phyloP scores from a whole-genome alignment of 2,888 invertebrate genomes.

The Anarsia innoxiella region DNA sequence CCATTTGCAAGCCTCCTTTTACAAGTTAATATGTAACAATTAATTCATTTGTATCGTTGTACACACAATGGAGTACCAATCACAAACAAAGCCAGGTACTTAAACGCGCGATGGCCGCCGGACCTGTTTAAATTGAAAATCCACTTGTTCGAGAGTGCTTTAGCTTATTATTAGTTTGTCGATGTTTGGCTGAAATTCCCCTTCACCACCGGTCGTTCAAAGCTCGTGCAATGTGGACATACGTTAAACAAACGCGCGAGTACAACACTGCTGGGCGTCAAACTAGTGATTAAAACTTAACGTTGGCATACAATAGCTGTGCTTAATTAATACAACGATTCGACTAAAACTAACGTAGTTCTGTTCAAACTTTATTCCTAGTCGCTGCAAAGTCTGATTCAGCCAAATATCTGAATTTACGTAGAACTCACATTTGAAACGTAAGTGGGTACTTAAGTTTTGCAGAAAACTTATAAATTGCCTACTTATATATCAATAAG shows the following conservation, averaged over 20 bases:
- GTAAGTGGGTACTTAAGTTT: no score
- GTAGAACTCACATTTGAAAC: no score
- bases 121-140: not conserved
- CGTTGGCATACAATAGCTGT: constrained; percentile 6
- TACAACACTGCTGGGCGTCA: constrained; percentile 4
- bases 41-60: no score
- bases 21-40: no score
- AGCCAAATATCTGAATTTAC: no score
- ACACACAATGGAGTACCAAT: no score
- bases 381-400: no score
- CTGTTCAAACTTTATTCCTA: not conserved
- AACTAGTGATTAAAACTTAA: constrained; percentile 12
- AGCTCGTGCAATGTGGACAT: not conserved
- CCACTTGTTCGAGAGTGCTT: not conserved
- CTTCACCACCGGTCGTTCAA: not conserved
- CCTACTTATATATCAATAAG: no score
- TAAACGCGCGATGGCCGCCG: no score
- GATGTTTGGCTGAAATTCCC: not conserved
- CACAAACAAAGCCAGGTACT: no score
- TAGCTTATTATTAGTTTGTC: constrained; percentile 1
- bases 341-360: not conserved
- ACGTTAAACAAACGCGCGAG: not conserved
- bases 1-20: no score
- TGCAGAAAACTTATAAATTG: no score
- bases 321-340: constrained; percentile 9